Evolutionary conservation across 2,888 invertebrate species (phyloP).

Genomic region (Erynnis tages): DNA sequence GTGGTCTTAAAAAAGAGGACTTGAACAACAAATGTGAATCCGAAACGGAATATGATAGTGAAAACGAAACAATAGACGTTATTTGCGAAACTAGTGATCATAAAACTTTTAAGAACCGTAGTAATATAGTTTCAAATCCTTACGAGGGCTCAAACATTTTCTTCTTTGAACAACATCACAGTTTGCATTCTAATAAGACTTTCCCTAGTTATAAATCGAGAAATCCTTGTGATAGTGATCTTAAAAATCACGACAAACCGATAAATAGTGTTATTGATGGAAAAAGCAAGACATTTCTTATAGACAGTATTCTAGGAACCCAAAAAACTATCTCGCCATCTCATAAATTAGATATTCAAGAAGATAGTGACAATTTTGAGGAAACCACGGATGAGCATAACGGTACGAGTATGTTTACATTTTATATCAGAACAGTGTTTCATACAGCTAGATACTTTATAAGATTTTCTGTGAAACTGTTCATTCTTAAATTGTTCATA

Average conservation of each 20-base stretch:
- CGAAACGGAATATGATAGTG: slow-evolving; percentile 67
- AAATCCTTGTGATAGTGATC: slow-evolving; percentile 41
- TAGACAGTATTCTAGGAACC: slow-evolving; percentile 79
- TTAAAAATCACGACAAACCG: slow-evolving; percentile 44
- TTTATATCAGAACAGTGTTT: no score
- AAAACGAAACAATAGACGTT: slow-evolving; percentile 72
- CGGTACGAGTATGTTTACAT: slow-evolving; percentile 47
- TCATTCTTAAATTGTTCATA: no score
- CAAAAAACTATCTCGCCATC: slow-evolving; percentile 48
- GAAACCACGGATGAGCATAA: slow-evolving; percentile 72
- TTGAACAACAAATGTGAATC: slow-evolving; percentile 55
- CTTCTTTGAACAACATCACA: slow-evolving; percentile 50
- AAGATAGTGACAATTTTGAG: slow-evolving; percentile 51
- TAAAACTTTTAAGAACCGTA: slow-evolving; percentile 33
- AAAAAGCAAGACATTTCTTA: slow-evolving; percentile 78
- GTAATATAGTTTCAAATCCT: slow-evolving; percentile 41
- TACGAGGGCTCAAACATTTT: slow-evolving; percentile 46
- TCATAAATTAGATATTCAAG: slow-evolving; percentile 38
- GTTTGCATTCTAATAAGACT: slow-evolving; percentile 28
- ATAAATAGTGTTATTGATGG: slow-evolving; percentile 44
- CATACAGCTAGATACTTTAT: no score
- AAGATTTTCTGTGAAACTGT: no score
- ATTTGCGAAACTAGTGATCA: slow-evolving; percentile 72
- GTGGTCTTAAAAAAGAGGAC: slow-evolving; percentile 44
- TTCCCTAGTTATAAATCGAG: slow-evolving; percentile 11